phyloP scores from a whole-genome alignment of 2,888 invertebrate genomes.

The Drosophila suboccidentalis region DNA sequence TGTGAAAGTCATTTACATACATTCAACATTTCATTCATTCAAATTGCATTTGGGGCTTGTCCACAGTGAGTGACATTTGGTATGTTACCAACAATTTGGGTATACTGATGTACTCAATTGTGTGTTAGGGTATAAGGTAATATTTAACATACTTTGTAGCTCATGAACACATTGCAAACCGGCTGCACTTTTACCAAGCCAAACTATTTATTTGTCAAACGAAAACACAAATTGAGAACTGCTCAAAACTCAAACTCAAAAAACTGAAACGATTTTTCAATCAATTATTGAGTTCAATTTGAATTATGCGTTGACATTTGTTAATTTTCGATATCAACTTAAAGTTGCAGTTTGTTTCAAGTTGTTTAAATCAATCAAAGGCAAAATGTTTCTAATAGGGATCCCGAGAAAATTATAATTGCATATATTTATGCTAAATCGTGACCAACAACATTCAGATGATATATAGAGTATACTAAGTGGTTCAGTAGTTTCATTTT shows the following conservation, averaged over 20 bases:
- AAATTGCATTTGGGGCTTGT: background rate
- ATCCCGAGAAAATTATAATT: background rate
- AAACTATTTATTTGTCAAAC: conserved; percentile 10
- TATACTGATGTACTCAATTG: background rate
- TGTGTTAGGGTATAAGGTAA: conserved; percentile 18
- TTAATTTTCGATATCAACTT: background rate
- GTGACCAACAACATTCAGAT: background rate
- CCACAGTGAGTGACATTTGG: background rate
- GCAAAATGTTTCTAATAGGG: background rate
- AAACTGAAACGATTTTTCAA: conserved; percentile 4
- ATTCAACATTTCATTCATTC: background rate
- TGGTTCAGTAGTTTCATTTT: background rate
- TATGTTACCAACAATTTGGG: background rate
- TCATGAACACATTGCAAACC: conserved; percentile 49
- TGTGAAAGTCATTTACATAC: conserved; percentile 27
- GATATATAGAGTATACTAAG: background rate
- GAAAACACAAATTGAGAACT: conserved; percentile 5
- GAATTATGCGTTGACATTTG: background rate
- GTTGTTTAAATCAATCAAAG: background rate
- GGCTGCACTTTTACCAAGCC: conserved; percentile 46
- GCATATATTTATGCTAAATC: background rate
- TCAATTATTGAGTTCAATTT: conserved; percentile 2
- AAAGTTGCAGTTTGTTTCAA: background rate
- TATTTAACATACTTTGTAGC: conserved; percentile 50
- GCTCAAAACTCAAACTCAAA: background rate